phyloP scores from a whole-genome alignment of 2,797 vertebrate genomes.

The Oreochromis grahami region DNA sequence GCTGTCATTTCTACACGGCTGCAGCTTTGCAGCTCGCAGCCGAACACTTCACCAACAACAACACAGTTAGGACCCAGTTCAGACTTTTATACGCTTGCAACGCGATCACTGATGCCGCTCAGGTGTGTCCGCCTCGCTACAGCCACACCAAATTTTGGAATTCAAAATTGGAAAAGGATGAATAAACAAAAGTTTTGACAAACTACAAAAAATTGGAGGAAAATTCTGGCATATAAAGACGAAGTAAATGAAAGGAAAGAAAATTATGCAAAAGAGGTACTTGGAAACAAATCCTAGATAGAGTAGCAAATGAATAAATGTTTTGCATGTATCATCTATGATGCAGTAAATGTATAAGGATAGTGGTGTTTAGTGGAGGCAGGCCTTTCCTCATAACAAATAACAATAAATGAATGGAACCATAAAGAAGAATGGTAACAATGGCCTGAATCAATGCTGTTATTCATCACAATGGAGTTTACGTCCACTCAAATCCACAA shows the following conservation, averaged over 20 bases:
- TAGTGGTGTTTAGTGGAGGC: conserved; percentile 14
- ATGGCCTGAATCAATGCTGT: conserved; percentile 27
- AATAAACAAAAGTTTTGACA: neutral
- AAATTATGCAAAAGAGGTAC: neutral
- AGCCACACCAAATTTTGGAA: neutral
- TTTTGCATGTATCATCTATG: neutral
- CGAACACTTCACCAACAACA: neutral
- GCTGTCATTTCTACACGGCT: neutral
- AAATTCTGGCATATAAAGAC: neutral
- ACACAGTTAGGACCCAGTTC: neutral
- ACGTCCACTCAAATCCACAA: conserved; percentile 13
- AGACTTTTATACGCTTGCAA: neutral
- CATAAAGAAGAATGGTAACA: conserved; percentile 27
- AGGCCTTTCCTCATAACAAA: conserved; percentile 12
- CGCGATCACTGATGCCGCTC: neutral
- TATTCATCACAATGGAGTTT: conserved; percentile 48
- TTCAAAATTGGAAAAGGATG: neutral
- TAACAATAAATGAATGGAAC: conserved; percentile 34
- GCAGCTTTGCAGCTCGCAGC: neutral
- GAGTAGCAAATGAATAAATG: neutral
- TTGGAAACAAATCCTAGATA: neutral
- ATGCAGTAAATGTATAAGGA: conserved; percentile 18
- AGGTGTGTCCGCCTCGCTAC: neutral
- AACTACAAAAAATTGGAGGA: neutral
- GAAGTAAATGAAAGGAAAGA: neutral